Evolutionary conservation across 2,888 invertebrate genomes (phyloP).

Genomic region (Acanthopleura granulata): DNA sequence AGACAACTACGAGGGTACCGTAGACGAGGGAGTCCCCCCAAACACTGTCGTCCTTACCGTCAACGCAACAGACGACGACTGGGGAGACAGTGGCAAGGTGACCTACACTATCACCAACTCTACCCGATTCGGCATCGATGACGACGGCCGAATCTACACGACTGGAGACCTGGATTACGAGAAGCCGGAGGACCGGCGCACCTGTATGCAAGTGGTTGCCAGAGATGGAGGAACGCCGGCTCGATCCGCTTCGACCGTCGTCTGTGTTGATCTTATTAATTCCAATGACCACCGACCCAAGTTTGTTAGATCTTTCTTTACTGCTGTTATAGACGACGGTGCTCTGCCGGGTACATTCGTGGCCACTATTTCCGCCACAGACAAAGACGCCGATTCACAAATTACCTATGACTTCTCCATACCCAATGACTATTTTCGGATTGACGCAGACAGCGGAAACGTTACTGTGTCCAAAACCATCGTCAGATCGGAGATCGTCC

Average conservation of each 20-base stretch:
- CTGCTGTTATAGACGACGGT: not conserved
- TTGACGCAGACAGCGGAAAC: not conserved
- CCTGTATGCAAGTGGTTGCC: constrained; percentile 7
- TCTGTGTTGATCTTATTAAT: not conserved
- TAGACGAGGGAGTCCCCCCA: not conserved
- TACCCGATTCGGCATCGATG: constrained; percentile 2
- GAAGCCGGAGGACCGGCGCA: not conserved
- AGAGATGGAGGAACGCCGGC: constrained; percentile 1
- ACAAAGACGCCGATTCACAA: not conserved
- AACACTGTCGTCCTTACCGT: not conserved
- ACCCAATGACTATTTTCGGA: not conserved
- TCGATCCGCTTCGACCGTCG: not conserved
- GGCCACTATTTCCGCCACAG: not conserved
- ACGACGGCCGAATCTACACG: not conserved
- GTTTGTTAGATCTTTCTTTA: not conserved
- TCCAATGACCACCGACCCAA: not conserved
- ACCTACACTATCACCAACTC: constrained; percentile 6
- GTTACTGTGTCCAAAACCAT: not conserved
- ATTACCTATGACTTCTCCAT: not conserved
- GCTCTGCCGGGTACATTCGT: not conserved
- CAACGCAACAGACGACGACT: not conserved
- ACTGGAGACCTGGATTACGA: constrained; percentile 9
- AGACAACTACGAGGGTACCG: not conserved
- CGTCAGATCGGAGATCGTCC: not conserved
- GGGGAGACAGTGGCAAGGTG: not conserved